phyloP scores from a whole-genome alignment of 1,140 invertebrate genomes.

The Proctacanthus coquilletti region DNA sequence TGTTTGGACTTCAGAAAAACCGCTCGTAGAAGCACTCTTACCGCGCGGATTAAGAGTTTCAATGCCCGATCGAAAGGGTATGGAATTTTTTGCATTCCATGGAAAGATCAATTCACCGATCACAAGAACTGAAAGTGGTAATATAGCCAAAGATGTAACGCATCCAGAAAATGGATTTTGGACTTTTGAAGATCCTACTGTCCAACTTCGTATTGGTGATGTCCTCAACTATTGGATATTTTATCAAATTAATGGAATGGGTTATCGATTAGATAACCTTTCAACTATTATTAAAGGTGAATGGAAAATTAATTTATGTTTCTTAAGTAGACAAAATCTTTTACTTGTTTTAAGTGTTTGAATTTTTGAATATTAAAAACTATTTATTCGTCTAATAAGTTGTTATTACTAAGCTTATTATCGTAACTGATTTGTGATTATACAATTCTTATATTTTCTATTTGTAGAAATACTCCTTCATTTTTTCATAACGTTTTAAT shows the following conservation, averaged over 20 bases:
- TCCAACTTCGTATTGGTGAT: conserved; percentile 31
- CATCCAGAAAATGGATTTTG: conserved; percentile 27
- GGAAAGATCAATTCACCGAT: conserved; percentile 22
- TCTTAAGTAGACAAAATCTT: too few species aligned
- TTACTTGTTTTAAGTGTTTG: too few species aligned
- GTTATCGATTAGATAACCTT: conserved; percentile 15
- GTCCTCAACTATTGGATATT: conserved; percentile 40
- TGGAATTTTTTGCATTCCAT: conserved; percentile 26
- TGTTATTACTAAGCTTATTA: too few species aligned
- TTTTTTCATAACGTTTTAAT: too few species aligned
- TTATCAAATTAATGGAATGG: conserved; percentile 31
- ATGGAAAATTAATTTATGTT: too few species aligned
- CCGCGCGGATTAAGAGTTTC: conserved; percentile 19
- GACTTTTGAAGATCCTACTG: conserved; percentile 32
- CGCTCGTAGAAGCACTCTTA: conserved; percentile 12
- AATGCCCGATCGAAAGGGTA: conserved; percentile 20
- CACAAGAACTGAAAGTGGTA: conserved; percentile 31
- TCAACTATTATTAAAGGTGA: not conserved
- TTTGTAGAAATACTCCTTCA: too few species aligned
- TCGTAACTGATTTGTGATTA: too few species aligned
- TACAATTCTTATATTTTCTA: too few species aligned
- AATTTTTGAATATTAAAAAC: too few species aligned
- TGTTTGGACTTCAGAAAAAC: too few species aligned
- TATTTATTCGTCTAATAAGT: too few species aligned
- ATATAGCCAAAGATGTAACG: conserved; percentile 20